A percentile compares a stretch with the other conserved stretches of the same genome.
These are phyloP conservation scores for Andrena praecox DNA, from an alignment of 2,888 invertebrate species.

Conservation along the genomic window DNA sequence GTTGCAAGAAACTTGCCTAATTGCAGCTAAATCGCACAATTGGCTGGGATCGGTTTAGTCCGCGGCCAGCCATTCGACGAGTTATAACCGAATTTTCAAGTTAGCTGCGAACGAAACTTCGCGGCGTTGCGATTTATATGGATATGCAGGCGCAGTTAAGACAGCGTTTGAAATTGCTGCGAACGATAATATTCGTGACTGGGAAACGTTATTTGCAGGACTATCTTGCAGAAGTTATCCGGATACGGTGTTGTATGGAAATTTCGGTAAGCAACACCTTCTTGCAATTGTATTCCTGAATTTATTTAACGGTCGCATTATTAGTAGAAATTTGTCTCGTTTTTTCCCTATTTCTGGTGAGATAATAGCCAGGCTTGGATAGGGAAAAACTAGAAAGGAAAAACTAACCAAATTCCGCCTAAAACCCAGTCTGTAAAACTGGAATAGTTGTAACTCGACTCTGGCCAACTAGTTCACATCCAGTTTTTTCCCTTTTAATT, in stretches of 20 bases:
- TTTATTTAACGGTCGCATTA: too few relatives aligned
- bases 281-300: too few relatives aligned
- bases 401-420: too few relatives aligned
- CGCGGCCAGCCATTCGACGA: constrained; percentile 32
- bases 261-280: not conserved
- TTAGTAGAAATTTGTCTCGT: too few relatives aligned
- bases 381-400: too few relatives aligned
- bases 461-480: too few relatives aligned
- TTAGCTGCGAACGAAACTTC: constrained; percentile 28
- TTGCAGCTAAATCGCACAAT: constrained; percentile 48
- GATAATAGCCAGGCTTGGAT: too few relatives aligned
- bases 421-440: too few relatives aligned
- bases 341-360: too few relatives aligned
- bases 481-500: too few relatives aligned
- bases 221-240: not conserved
- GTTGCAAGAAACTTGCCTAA: constrained; percentile 43
- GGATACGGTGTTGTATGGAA: not conserved
- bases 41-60: constrained; percentile 49
- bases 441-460: too few relatives aligned
- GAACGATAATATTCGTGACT: not conserved
- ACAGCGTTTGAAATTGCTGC: not conserved
- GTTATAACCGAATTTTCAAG: constrained; percentile 53
- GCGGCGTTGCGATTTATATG: constrained; percentile 23
- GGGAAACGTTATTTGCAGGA: not conserved
- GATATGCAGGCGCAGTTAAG: constrained; percentile 11